These are phyloP conservation scores for Campoplex nolae DNA, from an alignment of 2,888 invertebrate species.

Conservation along the genomic window DNA sequence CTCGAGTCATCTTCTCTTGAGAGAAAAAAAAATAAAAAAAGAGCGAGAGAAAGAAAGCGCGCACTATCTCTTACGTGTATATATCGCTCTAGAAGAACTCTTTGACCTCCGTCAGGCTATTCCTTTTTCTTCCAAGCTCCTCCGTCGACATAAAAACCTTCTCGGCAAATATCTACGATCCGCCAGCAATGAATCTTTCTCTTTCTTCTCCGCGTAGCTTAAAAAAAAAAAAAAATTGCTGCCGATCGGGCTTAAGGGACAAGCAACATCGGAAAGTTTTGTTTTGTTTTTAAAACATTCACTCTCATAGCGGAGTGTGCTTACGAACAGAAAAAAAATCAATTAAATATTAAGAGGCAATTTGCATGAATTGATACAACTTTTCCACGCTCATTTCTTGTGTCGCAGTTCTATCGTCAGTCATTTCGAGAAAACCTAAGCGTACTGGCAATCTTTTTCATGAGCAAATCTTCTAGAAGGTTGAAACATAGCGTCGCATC, in stretches of 20 bases:
- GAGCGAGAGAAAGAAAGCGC: conserved; percentile 18
- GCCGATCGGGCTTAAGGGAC: conserved; percentile 16
- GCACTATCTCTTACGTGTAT: conserved; percentile 44
- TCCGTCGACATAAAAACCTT: conserved; percentile 22
- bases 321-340: background rate
- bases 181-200: conserved; percentile 56
- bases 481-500: conserved; percentile 72
- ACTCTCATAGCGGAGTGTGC: background rate
- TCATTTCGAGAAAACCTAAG: conserved; percentile 3
- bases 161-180: conserved; percentile 58
- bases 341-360: background rate
- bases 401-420: background rate
- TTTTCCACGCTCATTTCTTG: background rate
- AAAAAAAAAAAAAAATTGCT: conserved; percentile 32
- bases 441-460: conserved; percentile 72
- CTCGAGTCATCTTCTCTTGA: conserved; percentile 63
- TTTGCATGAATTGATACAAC: background rate
- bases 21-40: background rate
- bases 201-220: conserved; percentile 35
- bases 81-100: conserved; percentile 56
- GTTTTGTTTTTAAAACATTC: background rate
- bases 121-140: conserved; percentile 12
- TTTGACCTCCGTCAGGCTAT: conserved; percentile 58
- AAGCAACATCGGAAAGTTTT: background rate
- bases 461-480: conserved; percentile 72